Conservation (phyloP, 2,888 invertebrate genomes). For the Deilephila porcellus region DNA sequence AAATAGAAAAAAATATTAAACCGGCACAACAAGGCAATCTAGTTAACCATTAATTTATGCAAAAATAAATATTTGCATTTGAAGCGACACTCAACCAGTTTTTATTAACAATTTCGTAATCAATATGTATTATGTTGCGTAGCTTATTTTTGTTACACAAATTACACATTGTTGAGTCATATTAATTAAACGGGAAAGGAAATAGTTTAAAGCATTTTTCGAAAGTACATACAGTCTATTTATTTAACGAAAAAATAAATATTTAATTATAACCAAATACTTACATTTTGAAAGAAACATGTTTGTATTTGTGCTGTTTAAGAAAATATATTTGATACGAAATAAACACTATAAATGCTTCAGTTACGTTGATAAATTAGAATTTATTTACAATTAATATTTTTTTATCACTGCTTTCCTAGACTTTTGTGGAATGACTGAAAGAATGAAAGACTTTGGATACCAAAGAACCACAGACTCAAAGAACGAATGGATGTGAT, state of each 20-base stretch:
- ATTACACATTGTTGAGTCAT: background rate
- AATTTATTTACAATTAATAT: slow-evolving; percentile 5
- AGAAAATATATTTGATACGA: background rate
- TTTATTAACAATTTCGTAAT: background rate
- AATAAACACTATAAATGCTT: slow-evolving; percentile 37
- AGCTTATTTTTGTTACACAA: background rate
- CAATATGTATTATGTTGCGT: too few species aligned
- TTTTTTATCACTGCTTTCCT: background rate
- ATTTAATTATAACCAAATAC: slow-evolving; percentile 33
- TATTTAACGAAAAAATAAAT: slow-evolving; percentile 4
- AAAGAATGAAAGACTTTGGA: background rate
- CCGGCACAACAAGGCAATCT: background rate
- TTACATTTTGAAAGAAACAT: slow-evolving; percentile 43
- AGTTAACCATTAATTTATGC: slow-evolving; percentile 5
- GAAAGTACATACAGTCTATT: background rate
- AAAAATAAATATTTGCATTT: slow-evolving; percentile 14
- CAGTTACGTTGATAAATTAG: background rate
- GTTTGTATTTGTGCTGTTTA: slow-evolving; percentile 33
- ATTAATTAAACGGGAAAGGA: background rate
- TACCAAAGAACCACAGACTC: too few species aligned
- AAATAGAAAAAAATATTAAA: background rate
- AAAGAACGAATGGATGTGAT: background rate
- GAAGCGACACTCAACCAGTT: background rate
- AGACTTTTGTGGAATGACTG: slow-evolving; percentile 5
- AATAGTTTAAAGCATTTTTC: background rate